A percentile compares a stretch with the other conserved stretches of the same genome.
These are phyloP conservation scores for Ataeniobius toweri DNA, from an alignment of 2,797 vertebrate species.

Conservation along the genomic window DNA sequence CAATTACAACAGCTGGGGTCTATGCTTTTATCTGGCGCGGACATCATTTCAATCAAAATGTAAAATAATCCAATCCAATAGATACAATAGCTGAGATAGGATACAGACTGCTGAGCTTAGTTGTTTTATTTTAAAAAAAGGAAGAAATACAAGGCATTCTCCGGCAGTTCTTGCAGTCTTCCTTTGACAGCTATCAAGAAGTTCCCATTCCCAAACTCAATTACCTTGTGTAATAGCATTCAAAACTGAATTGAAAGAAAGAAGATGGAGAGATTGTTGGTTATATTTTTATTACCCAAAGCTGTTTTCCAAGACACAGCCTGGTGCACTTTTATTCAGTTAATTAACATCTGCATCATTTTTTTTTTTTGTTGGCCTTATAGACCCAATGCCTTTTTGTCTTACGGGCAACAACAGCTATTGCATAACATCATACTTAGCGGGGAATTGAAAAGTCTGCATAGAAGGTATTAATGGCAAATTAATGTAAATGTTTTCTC, in stretches of 20 bases:
- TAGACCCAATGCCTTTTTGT: constrained; percentile 66
- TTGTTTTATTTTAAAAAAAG: constrained; percentile 86
- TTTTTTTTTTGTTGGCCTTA: constrained; percentile 53
- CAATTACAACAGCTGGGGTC: constrained; percentile 92
- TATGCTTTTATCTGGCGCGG: constrained; percentile 92
- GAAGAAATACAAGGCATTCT: constrained; percentile 84
- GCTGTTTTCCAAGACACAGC: constrained; percentile 81
- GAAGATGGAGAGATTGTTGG: constrained; percentile 84
- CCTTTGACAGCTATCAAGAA: constrained; percentile 88
- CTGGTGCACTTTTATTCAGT: constrained; percentile 85
- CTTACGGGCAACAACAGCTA: constrained; percentile 73
- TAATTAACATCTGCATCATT: constrained; percentile 90
- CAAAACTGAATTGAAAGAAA: constrained; percentile 80
- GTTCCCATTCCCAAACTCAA: constrained; percentile 90
- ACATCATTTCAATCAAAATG: constrained; percentile 99
- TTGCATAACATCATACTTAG: constrained; percentile 76
- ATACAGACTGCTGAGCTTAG: constrained; percentile 94
- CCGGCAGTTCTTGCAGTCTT: constrained; percentile 50
- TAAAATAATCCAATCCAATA: constrained; percentile 99
- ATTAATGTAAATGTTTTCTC: constrained; percentile 81
- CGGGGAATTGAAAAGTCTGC: constrained; percentile 75
- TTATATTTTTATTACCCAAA: constrained; percentile 84
- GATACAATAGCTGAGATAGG: constrained; percentile 93
- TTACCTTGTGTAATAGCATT: constrained; percentile 92
- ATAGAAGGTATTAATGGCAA: constrained; percentile 77